Conservation (phyloP, 2,888 invertebrate genomes). For the Eupithecia abbreviata region DNA sequence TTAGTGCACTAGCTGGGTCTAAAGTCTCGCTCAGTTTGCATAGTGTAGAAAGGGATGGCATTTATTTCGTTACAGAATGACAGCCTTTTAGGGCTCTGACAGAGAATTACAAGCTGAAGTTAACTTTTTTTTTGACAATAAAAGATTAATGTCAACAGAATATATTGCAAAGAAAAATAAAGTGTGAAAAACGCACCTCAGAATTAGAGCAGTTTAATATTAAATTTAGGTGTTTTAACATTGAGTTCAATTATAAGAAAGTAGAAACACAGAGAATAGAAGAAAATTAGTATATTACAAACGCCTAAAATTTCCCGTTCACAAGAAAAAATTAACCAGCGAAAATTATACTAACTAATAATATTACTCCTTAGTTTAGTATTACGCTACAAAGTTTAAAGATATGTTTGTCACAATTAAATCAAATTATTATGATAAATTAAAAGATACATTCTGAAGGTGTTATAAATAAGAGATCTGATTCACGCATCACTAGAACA, state of each 20-base stretch:
- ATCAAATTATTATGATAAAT: constrained; percentile 56
- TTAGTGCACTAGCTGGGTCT: too few relatives aligned
- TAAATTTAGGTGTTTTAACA: background rate
- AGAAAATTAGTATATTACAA: constrained; percentile 27
- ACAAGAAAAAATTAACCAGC: constrained; percentile 6
- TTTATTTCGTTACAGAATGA: background rate
- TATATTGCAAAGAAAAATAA: background rate
- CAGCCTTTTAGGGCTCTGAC: background rate
- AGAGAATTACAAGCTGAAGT: background rate
- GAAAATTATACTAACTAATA: constrained; percentile 17
- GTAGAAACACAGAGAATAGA: constrained; percentile 13
- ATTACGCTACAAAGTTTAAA: constrained; percentile 40
- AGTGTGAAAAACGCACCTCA: background rate
- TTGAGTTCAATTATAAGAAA: background rate
- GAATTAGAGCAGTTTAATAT: background rate
- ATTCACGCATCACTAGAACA: constrained; percentile 48
- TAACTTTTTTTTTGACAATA: background rate
- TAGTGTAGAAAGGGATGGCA: background rate
- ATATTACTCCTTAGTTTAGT: constrained; percentile 26
- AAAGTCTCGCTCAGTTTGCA: too few relatives aligned
- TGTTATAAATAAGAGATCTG: constrained; percentile 64
- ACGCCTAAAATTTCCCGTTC: constrained; percentile 19
- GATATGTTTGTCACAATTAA: constrained; percentile 55
- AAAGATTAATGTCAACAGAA: background rate
- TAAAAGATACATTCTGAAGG: constrained; percentile 37